Conservation (phyloP, 1,140 invertebrate species). For the Aphis gossypii region DNA sequence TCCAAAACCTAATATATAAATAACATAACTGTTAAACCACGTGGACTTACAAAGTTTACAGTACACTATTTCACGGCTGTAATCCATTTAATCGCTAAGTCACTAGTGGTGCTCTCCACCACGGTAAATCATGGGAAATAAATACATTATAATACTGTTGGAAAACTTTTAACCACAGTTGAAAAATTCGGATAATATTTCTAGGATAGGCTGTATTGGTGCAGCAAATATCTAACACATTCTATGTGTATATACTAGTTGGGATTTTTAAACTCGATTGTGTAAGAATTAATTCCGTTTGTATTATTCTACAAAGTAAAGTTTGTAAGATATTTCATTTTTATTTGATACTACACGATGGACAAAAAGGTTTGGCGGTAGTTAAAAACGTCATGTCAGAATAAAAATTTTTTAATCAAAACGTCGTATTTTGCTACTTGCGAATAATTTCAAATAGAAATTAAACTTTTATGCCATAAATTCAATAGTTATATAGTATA, state of each 20-base stretch:
- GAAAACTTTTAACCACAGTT: not conserved
- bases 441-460: too few relatives aligned
- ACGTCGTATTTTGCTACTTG: not conserved
- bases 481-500: too few relatives aligned
- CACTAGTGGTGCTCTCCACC: not conserved
- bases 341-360: not conserved
- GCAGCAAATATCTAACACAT: not conserved
- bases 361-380: not conserved
- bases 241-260: not conserved
- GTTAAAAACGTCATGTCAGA: not conserved
- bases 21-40: constrained; percentile 12
- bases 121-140: constrained; percentile 1
- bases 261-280: not conserved
- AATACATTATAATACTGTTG: not conserved
- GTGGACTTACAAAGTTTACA: constrained; percentile 9
- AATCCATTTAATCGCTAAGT: not conserved
- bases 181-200: not conserved
- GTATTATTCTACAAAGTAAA: not conserved
- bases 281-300: not conserved
- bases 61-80: not conserved
- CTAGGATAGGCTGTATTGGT: not conserved
- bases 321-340: not conserved
- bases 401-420: not conserved
- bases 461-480: too few relatives aligned
- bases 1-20: not conserved